These are phyloP conservation scores for Gasteruption jaculator DNA, from an alignment of 2,888 invertebrate genomes.

Conservation along the genomic window DNA sequence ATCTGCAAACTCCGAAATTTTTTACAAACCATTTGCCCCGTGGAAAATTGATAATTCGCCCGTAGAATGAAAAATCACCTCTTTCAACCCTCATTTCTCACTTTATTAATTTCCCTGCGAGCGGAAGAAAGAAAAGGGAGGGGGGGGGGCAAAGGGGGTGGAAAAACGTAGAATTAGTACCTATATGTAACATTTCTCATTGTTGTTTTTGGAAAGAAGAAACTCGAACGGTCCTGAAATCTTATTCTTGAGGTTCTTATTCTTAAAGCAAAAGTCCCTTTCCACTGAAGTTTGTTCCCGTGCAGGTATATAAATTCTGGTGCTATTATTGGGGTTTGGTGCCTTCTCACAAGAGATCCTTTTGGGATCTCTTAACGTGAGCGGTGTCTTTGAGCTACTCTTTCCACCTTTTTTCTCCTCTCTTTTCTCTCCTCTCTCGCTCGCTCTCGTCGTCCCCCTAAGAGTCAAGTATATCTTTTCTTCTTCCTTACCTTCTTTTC, in stretches of 20 bases:
- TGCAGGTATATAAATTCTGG: constrained; percentile 52
- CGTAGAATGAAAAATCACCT: no score
- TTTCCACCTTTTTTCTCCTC: constrained; percentile 31
- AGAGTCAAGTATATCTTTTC: constrained; percentile 1
- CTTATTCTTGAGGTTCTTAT: no score
- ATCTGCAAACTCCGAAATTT: no score
- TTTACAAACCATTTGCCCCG: no score
- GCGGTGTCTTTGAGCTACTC: constrained; percentile 42
- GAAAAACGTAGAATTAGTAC: neutral
- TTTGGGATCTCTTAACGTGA: constrained; percentile 31
- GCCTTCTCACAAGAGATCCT: constrained; percentile 44
- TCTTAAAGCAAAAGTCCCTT: no score
- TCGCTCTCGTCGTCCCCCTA: constrained; percentile 6
- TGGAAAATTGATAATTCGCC: no score
- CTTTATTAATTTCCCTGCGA: no score
- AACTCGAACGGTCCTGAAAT: neutral
- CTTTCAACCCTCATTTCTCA: no score
- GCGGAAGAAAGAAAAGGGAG: no score
- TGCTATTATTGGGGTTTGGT: constrained; percentile 50
- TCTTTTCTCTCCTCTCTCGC: constrained; percentile 20
- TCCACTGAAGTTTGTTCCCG: constrained; percentile 44
- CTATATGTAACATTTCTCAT: no score
- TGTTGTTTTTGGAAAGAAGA: constrained; percentile 1
- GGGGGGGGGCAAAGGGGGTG: constrained; percentile 4
- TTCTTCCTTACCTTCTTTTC: constrained; percentile 6